Base-by-base conservation (phyloP, 2,888 invertebrate species). In the Omphaloscelis lunosa region DNA sequence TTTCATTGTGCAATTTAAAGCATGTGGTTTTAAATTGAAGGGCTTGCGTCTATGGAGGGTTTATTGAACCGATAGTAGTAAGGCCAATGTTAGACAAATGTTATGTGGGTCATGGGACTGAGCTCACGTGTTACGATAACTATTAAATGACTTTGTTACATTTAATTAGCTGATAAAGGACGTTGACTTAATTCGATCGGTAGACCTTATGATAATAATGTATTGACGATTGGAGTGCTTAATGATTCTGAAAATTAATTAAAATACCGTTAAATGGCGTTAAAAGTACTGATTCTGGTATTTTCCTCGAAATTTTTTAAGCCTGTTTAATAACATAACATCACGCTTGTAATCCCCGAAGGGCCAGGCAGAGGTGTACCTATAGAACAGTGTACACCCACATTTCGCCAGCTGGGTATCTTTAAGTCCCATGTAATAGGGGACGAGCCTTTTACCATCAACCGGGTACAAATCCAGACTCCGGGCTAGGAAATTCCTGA, bases 91-190 rank as follows among this genome's bases (percentile, higher is more conserved):
- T 91, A 91, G 86, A 91, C 86, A 86, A 83, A 83, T 88, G 81
- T 76, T 88, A 95, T 93, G 91, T 95, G 84, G 95, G 95, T 95
- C 95, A 95, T 93, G 95, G 95, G 80, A 90, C 89, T 88, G 69
- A 86, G 86, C 87, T 89, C 90, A 91, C 88, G 90, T 91, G 92
- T 91, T 92, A 88, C 88, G 89, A 93, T 92, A 90, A 91, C 90
- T 87, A 82, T 84, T 93, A 5, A 94, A 94, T 92, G 90, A 93
- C 90, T 85, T 88, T 85, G 88, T 77, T 88, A 88, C 88, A 88
- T 80, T 90, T 93, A 93, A 93, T 93, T 92, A 90, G 74, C 76
- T 86, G 84, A 87, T 86, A 91, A 91, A 93, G 91, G 92, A 93
- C 94, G 89, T 92, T 92, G 91, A 90, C 89, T 90, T 91, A 90